phyloP scores from a whole-genome alignment of 2,888 invertebrate species.

The Campopleginae sp. region DNA sequence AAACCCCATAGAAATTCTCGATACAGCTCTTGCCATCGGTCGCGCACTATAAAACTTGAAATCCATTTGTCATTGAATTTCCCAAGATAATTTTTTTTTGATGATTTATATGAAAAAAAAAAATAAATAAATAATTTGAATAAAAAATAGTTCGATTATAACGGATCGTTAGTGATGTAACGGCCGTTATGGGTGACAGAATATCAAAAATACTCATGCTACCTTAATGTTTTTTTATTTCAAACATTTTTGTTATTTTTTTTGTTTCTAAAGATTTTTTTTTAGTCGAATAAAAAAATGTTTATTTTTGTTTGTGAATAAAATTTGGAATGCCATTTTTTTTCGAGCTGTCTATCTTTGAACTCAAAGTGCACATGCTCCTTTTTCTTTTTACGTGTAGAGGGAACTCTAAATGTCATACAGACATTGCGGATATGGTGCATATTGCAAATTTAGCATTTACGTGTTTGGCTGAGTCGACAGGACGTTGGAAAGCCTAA shows the following conservation, averaged over 20 bases:
- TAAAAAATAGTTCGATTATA: not conserved
- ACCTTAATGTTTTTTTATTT: not conserved
- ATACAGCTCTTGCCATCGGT: conserved; percentile 13
- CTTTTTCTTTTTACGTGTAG: not conserved
- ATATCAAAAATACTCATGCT: not conserved
- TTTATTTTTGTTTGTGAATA: too few relatives aligned
- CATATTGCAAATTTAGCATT: conserved; percentile 28
- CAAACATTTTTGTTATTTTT: not conserved
- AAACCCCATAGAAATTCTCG: not conserved
- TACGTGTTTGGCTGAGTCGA: conserved; percentile 35
- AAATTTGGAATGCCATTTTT: not conserved
- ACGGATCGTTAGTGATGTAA: not conserved
- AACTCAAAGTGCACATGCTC: not conserved
- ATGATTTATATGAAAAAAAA: not conserved
- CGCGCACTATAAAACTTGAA: not conserved
- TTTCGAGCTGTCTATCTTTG: not conserved
- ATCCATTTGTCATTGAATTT: conserved; percentile 11
- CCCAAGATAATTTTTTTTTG: not conserved
- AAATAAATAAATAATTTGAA: not conserved
- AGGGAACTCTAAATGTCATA: not conserved
- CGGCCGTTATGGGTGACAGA: not conserved
- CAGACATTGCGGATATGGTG: not conserved
- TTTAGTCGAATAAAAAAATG: too few relatives aligned
- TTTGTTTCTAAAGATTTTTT: not conserved
- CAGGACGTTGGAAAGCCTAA: conserved; percentile 51